phyloP scores from a whole-genome alignment of 2,888 invertebrate species.

The Xestia sexstrigata region DNA sequence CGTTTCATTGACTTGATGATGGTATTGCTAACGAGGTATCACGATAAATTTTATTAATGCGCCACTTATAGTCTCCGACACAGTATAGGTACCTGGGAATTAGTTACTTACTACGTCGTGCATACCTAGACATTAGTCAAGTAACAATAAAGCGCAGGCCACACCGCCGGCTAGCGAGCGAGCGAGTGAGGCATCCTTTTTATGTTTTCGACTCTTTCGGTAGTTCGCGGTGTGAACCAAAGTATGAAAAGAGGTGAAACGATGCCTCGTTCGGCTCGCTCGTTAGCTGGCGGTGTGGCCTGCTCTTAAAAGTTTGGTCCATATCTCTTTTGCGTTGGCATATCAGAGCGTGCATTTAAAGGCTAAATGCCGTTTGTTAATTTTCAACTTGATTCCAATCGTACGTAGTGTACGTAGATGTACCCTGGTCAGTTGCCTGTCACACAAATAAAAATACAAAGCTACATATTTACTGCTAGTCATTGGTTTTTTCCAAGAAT shows the following conservation, averaged over 20 bases:
- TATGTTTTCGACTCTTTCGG: too few relatives aligned
- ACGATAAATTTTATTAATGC: neutral
- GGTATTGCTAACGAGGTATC: constrained; percentile 16
- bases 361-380: neutral
- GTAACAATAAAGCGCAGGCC: neutral
- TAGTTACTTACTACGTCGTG: neutral
- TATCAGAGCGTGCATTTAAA: neutral
- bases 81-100: neutral
- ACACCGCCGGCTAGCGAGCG: too few relatives aligned
- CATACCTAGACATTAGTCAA: neutral
- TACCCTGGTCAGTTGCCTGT: neutral
- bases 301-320: neutral
- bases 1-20: constrained; percentile 24
- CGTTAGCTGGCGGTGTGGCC: too few relatives aligned
- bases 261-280: too few relatives aligned
- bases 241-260: too few relatives aligned
- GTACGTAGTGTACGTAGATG: neutral
- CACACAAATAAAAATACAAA: neutral
- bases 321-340: neutral
- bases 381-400: neutral
- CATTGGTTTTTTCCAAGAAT: neutral
- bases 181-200: too few relatives aligned
- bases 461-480: neutral
- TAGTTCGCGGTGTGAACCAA: too few relatives aligned
- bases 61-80: constrained; percentile 7